Conservation (phyloP, 92 coral and sea anemone genomes). For the Palythoa heliodiscus region DNA sequence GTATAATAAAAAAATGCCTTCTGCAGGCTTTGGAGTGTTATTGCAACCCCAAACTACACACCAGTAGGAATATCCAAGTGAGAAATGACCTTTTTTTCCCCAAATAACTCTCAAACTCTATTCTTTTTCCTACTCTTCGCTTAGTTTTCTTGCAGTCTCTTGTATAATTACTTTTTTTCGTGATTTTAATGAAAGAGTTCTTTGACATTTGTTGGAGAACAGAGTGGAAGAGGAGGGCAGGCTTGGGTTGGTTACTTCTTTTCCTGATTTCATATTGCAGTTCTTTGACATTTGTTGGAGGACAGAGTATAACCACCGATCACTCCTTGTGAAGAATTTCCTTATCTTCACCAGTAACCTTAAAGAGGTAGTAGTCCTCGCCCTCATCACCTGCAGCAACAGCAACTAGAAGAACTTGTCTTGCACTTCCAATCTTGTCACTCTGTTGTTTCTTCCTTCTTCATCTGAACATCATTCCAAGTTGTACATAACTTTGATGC, state of each 20-base stretch:
- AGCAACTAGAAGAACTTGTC: not conserved
- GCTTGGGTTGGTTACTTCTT: too few species aligned
- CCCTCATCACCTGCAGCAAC: not conserved
- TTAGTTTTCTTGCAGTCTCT: too few species aligned
- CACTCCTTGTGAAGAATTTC: not conserved
- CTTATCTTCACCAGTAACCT: not conserved
- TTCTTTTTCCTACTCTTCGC: not conserved
- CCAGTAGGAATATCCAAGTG: not conserved
- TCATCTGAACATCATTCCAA: not conserved
- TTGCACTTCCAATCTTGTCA: not conserved
- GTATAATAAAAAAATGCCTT: not conserved
- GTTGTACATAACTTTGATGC: not conserved
- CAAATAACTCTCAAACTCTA: not conserved
- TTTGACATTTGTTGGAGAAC: too few species aligned
- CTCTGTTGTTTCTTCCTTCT: not conserved
- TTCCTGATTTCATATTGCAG: too few species aligned
- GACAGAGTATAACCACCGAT: too few species aligned
- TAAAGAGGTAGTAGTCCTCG: conserved; percentile 20
- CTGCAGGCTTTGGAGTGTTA: not conserved
- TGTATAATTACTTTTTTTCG: too few species aligned
- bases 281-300: too few species aligned
- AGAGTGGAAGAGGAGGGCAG: too few species aligned
- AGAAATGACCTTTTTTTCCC: not conserved
- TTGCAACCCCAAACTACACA: not conserved
- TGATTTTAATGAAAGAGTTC: too few species aligned